A percentile compares a stretch with the other conserved stretches of the same genome.
phyloP scores from a whole-genome alignment of 2,797 vertebrate genomes.

The Anniella stebbinsi region DNA sequence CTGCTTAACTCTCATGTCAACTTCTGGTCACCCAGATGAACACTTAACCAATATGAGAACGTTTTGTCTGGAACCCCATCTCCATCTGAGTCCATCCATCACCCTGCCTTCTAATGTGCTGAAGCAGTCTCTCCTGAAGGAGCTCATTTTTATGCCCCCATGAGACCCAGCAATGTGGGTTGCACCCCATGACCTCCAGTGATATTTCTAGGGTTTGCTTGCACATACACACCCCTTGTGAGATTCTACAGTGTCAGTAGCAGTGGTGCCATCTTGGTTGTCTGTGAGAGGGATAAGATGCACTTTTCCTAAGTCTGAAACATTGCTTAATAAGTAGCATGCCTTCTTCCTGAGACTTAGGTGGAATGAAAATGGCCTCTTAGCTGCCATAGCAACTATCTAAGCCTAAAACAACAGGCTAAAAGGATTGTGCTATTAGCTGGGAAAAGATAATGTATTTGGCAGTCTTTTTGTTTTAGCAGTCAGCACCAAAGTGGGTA shows the following conservation, averaged over 20 bases:
- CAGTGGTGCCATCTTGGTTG: too few relatives aligned
- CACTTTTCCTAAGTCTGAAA: too few relatives aligned
- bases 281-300: too few relatives aligned
- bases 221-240: too few relatives aligned
- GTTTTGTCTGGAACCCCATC: background rate
- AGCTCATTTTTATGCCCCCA: background rate
- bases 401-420: background rate
- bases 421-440: background rate
- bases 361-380: background rate
- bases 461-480: background rate
- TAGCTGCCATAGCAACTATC: background rate
- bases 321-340: too few relatives aligned
- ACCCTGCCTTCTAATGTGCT: background rate
- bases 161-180: background rate
- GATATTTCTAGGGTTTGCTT: background rate
- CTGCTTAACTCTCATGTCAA: too few relatives aligned
- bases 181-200: background rate
- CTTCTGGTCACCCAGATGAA: too few relatives aligned
- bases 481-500: background rate
- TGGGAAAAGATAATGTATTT: background rate
- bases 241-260: too few relatives aligned
- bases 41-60: too few relatives aligned
- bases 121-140: background rate
- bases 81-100: background rate
- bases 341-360: background rate